Percentiles rank a stretch among this genome's conserved stretches.
Evolutionary conservation across 2,888 invertebrate species (phyloP).

Genomic region (Limulus polyphemus): DNA sequence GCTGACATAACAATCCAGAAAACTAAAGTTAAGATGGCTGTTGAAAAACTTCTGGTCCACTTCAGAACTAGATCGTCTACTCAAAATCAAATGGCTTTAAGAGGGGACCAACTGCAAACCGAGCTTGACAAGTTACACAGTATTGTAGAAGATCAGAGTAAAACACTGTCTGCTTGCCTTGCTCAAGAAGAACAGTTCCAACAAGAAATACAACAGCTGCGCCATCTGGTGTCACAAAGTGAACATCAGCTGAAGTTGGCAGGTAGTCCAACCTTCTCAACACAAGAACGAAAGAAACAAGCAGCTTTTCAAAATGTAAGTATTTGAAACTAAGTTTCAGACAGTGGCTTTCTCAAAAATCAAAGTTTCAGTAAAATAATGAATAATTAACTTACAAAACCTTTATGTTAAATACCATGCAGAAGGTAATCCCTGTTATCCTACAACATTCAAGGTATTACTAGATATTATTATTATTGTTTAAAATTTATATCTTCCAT

Average conservation of each 20-base stretch:
- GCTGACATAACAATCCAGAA: conserved; percentile 78
- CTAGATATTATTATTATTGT: too few species aligned
- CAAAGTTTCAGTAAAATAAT: too few species aligned
- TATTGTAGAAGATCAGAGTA: conserved; percentile 51
- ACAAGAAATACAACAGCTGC: conserved; percentile 68
- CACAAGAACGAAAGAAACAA: conserved; percentile 68
- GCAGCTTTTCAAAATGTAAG: conserved; percentile 79
- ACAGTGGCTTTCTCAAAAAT: too few species aligned
- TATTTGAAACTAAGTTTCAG: conserved; percentile 8
- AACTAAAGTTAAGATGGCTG: conserved; percentile 72
- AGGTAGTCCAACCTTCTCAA: conserved; percentile 67
- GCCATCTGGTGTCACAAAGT: conserved; percentile 69
- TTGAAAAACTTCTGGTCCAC: conserved; percentile 82
- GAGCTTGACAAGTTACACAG: conserved; percentile 54
- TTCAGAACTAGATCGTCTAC: conserved; percentile 60
- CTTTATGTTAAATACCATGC: too few species aligned
- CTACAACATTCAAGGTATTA: too few species aligned
- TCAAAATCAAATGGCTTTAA: conserved; percentile 58
- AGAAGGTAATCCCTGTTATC: too few species aligned
- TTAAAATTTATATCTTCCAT: too few species aligned
- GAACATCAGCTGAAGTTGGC: conserved; percentile 70
- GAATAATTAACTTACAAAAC: too few species aligned
- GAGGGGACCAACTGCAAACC: conserved; percentile 53
- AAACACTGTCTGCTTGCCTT: conserved; percentile 58
- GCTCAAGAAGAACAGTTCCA: conserved; percentile 76